Evolutionary conservation across 2,113 vertebrate genomes (phyloP).

Genomic region (Vulpes ferrilata): DNA sequence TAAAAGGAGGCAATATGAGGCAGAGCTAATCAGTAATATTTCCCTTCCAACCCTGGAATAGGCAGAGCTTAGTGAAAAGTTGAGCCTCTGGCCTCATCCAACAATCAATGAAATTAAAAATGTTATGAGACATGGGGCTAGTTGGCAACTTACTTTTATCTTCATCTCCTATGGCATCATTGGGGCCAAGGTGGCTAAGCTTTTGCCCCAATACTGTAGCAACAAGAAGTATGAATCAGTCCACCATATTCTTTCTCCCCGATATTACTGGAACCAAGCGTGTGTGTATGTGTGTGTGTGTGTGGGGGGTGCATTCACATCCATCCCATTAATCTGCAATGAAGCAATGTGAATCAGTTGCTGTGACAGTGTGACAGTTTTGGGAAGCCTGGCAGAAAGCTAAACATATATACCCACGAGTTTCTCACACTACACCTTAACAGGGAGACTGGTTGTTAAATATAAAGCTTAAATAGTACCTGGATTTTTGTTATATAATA

Average conservation of each 20-base stretch:
- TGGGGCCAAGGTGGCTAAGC: no score
- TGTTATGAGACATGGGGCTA: rapidly evolving
- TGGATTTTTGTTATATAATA: background rate
- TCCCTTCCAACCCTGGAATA: rapidly evolving
- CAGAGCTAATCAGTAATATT: rapidly evolving
- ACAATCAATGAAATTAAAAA: background rate
- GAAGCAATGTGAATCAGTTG: background rate
- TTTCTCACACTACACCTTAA: background rate
- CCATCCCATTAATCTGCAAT: background rate
- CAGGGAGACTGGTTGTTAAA: background rate
- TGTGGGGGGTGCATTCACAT: background rate
- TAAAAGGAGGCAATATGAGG: background rate
- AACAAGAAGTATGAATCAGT: background rate
- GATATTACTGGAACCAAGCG: rapidly evolving
- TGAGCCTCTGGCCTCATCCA: no score
- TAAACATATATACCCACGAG: background rate
- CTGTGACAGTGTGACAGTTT: background rate
- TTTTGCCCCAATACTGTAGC: background rate
- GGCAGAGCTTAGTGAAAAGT: background rate
- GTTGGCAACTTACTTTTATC: rapidly evolving
- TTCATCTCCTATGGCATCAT: background rate
- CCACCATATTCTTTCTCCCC: background rate
- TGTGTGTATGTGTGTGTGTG: background rate
- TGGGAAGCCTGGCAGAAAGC: background rate
- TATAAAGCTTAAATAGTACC: background rate